Conservation (phyloP, 2,113 vertebrate genomes). For the Dasyurus viverrinus region DNA sequence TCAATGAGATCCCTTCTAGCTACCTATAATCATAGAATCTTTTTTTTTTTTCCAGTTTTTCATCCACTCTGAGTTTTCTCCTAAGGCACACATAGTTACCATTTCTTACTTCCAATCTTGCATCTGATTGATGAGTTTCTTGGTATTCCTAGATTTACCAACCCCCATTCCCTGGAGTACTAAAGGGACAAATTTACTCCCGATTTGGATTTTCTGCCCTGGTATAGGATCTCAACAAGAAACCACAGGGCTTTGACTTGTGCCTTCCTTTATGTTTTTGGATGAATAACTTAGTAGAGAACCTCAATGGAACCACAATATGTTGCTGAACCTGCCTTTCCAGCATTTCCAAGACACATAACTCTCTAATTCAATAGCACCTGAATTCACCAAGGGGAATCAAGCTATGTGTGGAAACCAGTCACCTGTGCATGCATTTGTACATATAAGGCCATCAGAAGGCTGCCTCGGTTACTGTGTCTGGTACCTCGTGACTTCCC, state of each 20-base stretch:
- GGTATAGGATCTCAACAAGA: neutral
- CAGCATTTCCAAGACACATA: neutral
- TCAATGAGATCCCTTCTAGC: neutral
- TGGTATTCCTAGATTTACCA: conserved; percentile 11
- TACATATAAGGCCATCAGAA: neutral
- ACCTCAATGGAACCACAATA: neutral
- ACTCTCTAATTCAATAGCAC: conserved; percentile 11
- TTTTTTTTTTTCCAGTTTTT: conserved; percentile 5
- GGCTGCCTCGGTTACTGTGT: neutral
- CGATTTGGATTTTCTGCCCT: neutral
- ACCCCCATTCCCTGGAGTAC: neutral
- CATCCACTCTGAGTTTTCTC: conserved; percentile 3
- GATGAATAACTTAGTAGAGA: neutral
- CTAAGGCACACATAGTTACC: neutral
- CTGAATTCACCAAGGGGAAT: neutral
- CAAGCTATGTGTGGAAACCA: conserved; percentile 12
- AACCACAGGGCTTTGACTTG: neutral
- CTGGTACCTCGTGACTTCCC: neutral
- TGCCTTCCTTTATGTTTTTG: neutral
- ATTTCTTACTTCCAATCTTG: conserved; percentile 5
- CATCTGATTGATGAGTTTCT: neutral
- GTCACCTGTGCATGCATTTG: neutral
- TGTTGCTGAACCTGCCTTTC: neutral
- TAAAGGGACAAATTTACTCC: neutral
- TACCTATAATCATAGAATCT: neutral